Evolutionary conservation across 1,140 invertebrate genomes (phyloP).

Genomic region (Pachyrhynchus sulphureomaculatus): DNA sequence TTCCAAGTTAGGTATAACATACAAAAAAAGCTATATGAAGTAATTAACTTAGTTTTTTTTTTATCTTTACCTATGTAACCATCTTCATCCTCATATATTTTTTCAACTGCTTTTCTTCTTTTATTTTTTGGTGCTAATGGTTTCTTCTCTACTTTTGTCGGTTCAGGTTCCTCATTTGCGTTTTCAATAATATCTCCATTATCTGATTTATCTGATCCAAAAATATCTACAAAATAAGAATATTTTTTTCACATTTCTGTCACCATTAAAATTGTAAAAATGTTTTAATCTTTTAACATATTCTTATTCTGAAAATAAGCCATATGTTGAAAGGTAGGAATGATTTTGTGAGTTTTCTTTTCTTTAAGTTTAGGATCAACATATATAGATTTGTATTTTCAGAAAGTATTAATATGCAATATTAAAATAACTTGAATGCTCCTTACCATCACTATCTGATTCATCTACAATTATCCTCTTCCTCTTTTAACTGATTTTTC

Average conservation of each 20-base stretch:
- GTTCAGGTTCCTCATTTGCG: slow-evolving; percentile 33
- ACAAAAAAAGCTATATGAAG: too few species aligned
- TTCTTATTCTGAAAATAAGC: not conserved
- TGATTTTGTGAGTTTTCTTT: too few species aligned
- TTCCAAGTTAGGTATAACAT: too few species aligned
- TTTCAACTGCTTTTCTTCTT: slow-evolving; percentile 40
- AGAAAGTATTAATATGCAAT: too few species aligned
- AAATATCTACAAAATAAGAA: slow-evolving; percentile 43
- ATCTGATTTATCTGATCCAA: slow-evolving; percentile 36
- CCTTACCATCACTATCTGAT: slow-evolving; percentile 40
- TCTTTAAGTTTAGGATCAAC: too few species aligned
- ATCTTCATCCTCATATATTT: slow-evolving; percentile 42
- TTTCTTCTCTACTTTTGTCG: slow-evolving; percentile 8
- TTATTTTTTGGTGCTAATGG: slow-evolving; percentile 36
- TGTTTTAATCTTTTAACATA: not conserved
- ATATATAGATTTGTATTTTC: too few species aligned
- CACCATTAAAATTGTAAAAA: too few species aligned
- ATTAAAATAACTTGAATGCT: too few species aligned
- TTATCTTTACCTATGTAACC: slow-evolving; percentile 43
- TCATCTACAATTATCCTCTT: slow-evolving; percentile 38
- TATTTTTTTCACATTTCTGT: too few species aligned
- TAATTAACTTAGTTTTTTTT: too few species aligned
- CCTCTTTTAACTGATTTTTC: slow-evolving; percentile 33
- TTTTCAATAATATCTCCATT: slow-evolving; percentile 33
- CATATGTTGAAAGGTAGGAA: too few species aligned